A percentile compares a stretch with the other conserved stretches of the same genome.
These are phyloP conservation scores for Drosophila austrosaltans DNA, from an alignment of 2,888 invertebrate genomes.

Conservation along the genomic window DNA sequence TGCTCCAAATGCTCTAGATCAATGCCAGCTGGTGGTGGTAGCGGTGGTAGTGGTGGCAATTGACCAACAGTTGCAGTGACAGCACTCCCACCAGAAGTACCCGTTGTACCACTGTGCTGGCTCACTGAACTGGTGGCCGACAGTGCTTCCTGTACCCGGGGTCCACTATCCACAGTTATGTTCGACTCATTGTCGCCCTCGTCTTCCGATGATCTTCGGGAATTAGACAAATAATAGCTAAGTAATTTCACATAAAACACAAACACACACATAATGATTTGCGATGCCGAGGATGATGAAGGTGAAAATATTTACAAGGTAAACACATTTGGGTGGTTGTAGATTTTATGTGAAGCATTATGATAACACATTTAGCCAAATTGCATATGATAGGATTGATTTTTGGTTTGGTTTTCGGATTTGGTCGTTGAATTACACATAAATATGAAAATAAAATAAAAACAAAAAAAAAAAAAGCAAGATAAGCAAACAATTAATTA, in stretches of 20 bases:
- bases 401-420: conserved; percentile 26
- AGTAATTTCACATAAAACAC: conserved; percentile 59
- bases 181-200: conserved; percentile 83
- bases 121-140: conserved; percentile 78
- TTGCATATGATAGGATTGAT: conserved; percentile 43
- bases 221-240: conserved; percentile 83
- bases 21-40: conserved; percentile 65
- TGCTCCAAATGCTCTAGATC: conserved; percentile 85
- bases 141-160: conserved; percentile 79
- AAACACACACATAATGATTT: conserved; percentile 31
- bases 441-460: conserved; percentile 66
- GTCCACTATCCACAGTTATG: conserved; percentile 80
- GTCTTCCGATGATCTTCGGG: conserved; percentile 84
- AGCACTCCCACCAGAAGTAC: conserved; percentile 28
- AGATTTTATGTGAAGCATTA: conserved; percentile 33
- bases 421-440: conserved; percentile 1
- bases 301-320: conserved; percentile 15
- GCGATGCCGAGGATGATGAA: conserved; percentile 31
- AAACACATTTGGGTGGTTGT: conserved; percentile 19
- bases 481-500: conserved; percentile 35
- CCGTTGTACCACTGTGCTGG: conserved; percentile 26
- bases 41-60: conserved; percentile 40
- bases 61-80: conserved; percentile 39
- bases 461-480: conserved; percentile 35
- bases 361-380: conserved; percentile 38